Evolutionary conservation across 1,140 invertebrate species (phyloP), one percentile per base, ranked within the genome.

Genomic region (Ganaspis sp.): DNA sequence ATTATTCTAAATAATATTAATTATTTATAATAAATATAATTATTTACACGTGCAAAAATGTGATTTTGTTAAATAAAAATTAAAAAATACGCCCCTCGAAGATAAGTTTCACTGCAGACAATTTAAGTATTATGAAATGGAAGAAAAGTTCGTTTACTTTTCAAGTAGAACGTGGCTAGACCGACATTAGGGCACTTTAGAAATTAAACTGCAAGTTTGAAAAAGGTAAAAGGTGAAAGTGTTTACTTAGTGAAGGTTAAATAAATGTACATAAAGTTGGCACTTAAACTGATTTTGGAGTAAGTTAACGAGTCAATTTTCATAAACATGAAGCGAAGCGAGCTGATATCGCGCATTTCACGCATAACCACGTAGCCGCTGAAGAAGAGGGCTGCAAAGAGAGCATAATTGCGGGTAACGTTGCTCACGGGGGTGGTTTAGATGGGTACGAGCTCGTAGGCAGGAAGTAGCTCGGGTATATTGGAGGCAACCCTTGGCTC

Each of bases 401-500:
- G 78, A 76, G 74, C 75, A 80, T 79, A 79, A 83, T 79, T 79
- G 76, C 75, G 82, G 76, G 69, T 71, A 83, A 83, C 79, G 78
- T 77, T 76, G 81, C 76, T 78, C 64, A 71, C 58, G 75, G 54
- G 70, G 74, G 75, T 78, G 76, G 77, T 76, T 58, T 73, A 75
- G 81, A 72, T 77, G 80, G 77, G 78, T 77, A 73, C 77, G 80
- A 75, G 76, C 77, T 45, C 72, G 26, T 42, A 69, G 49, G 70
- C 70, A 80, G 79, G 72, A 76, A 78, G 80, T 81, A 78, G 29
- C 49, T n/a, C 74, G 73, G 40, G 64, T 78, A 74, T 81, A 81
- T 81, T 81, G 70, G 75, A 78, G 73, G 77, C 75, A 77, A 74
- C 70, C 77, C 73, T 79, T 79, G 75, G 70, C 75, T 78, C 70